Base-by-base conservation (phyloP, 2,113 vertebrate species). In the Phycodurus eques region DNA sequence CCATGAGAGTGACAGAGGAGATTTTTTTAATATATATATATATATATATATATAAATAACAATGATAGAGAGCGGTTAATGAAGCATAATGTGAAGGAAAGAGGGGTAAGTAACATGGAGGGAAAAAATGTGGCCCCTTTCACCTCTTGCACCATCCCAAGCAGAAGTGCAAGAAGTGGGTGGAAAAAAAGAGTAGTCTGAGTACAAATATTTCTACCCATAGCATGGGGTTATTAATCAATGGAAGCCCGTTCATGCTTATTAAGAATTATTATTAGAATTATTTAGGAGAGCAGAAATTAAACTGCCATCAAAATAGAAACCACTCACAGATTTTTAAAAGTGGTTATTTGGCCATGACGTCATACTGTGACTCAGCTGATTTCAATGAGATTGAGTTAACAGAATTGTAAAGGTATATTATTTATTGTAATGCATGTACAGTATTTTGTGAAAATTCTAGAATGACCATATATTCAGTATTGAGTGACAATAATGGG, bases 51-150 rank as follows among this genome's bases (percentile, higher is more conserved):
- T 73, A 72, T 13, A 33, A 13, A 20, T n/a, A 20, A 15, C 39
- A 46, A 22, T 22, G 72, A 78, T 82, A 79, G 69, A 87, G 68
- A 76, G 80, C 54, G 77, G 54, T 78, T 80, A 89, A 79, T 90
- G 88, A 92, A 86, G 88, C 87, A 27, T 85, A 69, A 22, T 68
- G 73, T 61, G 31, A 79, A 74, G 80, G 71, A 79, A 71, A 77
- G 39, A 51, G 61, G 70, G 80, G 39, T 33, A 46, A 79, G 68
- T 43, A 54, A 77, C 74, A 68, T 62, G 78, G 47, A 80, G 60
- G 15, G 72, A 67, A 74, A 33, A 78, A 65, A 76, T 46, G 71
- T 68, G 80, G 65, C 59, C 80, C 57, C 74, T 84, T 87, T 84
- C 49, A 76, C 57, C 77, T 80, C 61, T 68, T 64, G 68, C 66